Conservation (phyloP, 2,888 invertebrate species). For the Drosophila vallismaia region DNA sequence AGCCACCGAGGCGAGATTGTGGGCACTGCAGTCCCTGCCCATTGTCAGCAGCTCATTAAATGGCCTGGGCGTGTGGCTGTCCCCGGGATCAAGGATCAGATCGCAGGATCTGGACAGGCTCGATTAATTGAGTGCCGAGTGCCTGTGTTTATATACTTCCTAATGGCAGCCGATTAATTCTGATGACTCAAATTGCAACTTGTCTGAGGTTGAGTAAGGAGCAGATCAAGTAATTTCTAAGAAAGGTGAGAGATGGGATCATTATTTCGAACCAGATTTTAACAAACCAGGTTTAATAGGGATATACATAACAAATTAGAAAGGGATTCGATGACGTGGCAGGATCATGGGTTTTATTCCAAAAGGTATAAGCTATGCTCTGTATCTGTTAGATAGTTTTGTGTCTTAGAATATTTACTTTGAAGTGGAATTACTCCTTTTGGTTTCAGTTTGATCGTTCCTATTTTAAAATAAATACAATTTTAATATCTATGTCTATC, state of each 20-base stretch:
- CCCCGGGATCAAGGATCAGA: slow-evolving; percentile 37
- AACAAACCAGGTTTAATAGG: slow-evolving; percentile 3
- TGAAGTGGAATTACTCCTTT: too few species aligned
- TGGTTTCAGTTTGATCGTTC: too few species aligned
- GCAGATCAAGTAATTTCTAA: slow-evolving; percentile 6
- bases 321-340: too few species aligned
- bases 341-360: not conserved
- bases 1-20: slow-evolving; percentile 43
- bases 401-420: too few species aligned
- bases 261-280: not conserved
- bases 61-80: slow-evolving; percentile 34
- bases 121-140: slow-evolving; percentile 56
- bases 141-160: slow-evolving; percentile 42
- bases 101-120: slow-evolving; percentile 41
- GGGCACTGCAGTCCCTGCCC: slow-evolving; percentile 49
- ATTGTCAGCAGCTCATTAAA: slow-evolving; percentile 70
- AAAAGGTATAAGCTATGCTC: too few species aligned
- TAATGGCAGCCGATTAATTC: slow-evolving; percentile 56
- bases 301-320: not conserved
- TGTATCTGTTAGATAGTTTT: too few species aligned
- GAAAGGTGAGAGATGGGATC: not conserved
- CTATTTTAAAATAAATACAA: too few species aligned
- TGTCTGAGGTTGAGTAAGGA: not conserved
- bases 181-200: slow-evolving; percentile 28
- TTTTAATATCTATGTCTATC: too few species aligned